These are phyloP conservation scores for Blastobasis lacticolella DNA, from an alignment of 2,888 invertebrate species.

Conservation along the genomic window DNA sequence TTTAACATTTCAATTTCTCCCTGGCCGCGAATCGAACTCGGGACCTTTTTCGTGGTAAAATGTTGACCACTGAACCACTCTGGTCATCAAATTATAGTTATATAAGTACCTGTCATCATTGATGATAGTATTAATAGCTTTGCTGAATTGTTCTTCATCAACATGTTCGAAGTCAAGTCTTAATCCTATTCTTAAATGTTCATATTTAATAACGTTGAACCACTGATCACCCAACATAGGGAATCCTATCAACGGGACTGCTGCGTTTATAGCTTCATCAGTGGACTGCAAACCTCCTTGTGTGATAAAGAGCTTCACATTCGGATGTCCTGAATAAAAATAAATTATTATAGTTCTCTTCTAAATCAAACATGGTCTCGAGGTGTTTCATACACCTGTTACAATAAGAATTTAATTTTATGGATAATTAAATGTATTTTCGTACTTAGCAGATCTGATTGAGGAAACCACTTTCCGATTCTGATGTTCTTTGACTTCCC, in stretches of 20 bases:
- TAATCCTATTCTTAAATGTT: slow-evolving; percentile 29
- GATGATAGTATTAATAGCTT: slow-evolving; percentile 27
- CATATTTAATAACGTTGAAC: slow-evolving; percentile 44
- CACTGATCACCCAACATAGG: slow-evolving; percentile 58
- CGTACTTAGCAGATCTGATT: slow-evolving; percentile 38
- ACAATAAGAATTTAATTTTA: too few relatives aligned
- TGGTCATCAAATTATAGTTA: too few relatives aligned
- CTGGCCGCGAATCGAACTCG: too few relatives aligned
- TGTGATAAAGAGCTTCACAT: slow-evolving; percentile 51
- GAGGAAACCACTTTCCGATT: slow-evolving; percentile 47
- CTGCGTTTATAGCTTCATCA: slow-evolving; percentile 55
- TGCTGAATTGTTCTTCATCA: slow-evolving; percentile 27
- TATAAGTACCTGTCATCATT: slow-evolving; percentile 27
- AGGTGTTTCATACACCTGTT: too few relatives aligned
- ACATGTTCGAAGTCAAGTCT: slow-evolving; percentile 24
- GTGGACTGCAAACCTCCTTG: slow-evolving; percentile 55
- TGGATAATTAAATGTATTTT: neutral
- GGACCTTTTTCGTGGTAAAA: too few relatives aligned
- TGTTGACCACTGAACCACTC: too few relatives aligned
- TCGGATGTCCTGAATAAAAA: slow-evolving; percentile 30
- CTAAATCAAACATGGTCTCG: too few relatives aligned
- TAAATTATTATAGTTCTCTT: too few relatives aligned
- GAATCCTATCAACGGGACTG: slow-evolving; percentile 50
- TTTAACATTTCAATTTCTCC: too few relatives aligned
- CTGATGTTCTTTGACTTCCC: slow-evolving; percentile 39